Conservation (phyloP, 2,797 vertebrate species). For the Hirundo rustica region DNA sequence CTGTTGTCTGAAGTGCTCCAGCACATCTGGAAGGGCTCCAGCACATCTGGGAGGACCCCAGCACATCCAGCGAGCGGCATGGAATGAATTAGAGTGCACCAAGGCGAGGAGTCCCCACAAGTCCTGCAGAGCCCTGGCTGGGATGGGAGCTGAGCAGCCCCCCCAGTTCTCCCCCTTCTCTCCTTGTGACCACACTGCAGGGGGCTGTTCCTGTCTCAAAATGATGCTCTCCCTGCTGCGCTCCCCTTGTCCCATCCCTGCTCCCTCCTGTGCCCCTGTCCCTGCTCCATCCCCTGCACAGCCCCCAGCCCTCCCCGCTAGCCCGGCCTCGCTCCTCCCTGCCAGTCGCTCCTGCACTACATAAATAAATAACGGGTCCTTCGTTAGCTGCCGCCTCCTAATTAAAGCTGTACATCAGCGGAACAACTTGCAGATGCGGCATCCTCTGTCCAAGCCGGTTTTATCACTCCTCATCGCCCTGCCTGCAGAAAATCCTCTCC, state of each 20-base stretch:
- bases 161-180: background rate
- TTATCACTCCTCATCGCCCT: background rate
- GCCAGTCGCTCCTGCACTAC: background rate
- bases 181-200: background rate
- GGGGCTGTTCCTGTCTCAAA: background rate
- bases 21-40: background rate
- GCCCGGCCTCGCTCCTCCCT: background rate
- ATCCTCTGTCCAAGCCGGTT: conserved; percentile 20
- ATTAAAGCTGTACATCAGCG: conserved; percentile 73
- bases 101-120: background rate
- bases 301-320: background rate
- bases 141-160: background rate
- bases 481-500: conserved; percentile 19
- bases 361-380: conserved; percentile 58
- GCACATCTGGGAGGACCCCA: background rate
- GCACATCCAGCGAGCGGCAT: background rate
- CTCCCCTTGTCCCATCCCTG: background rate
- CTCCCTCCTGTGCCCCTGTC: background rate
- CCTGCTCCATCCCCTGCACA: background rate
- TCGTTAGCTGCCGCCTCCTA: conserved; percentile 61
- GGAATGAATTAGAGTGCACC: conserved; percentile 33
- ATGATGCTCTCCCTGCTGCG: background rate
- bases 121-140: background rate
- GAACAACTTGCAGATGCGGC: conserved; percentile 59
- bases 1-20: conserved; percentile 41